These are phyloP conservation scores for Oreotrochilus melanogaster DNA, from an alignment of 2,113 vertebrate species.

Conservation along the genomic window DNA sequence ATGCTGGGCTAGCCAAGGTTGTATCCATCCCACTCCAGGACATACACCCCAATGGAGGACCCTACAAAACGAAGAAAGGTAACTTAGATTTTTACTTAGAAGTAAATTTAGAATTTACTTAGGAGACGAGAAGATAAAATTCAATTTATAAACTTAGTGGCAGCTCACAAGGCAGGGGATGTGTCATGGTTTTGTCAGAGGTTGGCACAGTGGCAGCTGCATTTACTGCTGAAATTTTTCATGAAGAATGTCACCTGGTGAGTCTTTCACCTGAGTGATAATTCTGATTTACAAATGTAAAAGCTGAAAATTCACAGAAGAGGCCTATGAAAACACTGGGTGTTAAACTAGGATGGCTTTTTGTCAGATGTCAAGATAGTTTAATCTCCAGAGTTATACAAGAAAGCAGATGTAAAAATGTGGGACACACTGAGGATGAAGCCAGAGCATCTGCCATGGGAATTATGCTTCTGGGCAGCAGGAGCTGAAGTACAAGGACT, in stretches of 20 bases:
- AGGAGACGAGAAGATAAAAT: neutral
- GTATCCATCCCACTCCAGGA: conserved; percentile 84
- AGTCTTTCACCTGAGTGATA: neutral
- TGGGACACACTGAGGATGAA: neutral
- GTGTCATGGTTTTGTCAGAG: neutral
- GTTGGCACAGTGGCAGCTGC: neutral
- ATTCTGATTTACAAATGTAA: neutral
- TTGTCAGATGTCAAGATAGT: conserved; percentile 11
- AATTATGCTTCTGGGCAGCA: neutral
- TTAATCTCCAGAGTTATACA: conserved; percentile 20
- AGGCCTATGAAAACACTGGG: neutral
- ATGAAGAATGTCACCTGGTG: neutral
- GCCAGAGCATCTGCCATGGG: conserved; percentile 13
- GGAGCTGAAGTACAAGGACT: neutral
- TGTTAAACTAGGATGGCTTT: conserved; percentile 39
- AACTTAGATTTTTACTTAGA: neutral
- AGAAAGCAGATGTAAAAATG: conserved; percentile 37
- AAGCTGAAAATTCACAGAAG: conserved; percentile 36
- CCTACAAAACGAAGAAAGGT: conserved; percentile 91
- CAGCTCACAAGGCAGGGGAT: neutral
- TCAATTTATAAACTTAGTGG: neutral
- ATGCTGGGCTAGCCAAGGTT: conserved; percentile 84
- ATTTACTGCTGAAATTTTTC: neutral
- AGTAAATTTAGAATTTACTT: neutral
- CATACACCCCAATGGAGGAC: conserved; percentile 82